Conservation (phyloP, 2,113 vertebrate species). For the Planiliza haematocheilus region DNA sequence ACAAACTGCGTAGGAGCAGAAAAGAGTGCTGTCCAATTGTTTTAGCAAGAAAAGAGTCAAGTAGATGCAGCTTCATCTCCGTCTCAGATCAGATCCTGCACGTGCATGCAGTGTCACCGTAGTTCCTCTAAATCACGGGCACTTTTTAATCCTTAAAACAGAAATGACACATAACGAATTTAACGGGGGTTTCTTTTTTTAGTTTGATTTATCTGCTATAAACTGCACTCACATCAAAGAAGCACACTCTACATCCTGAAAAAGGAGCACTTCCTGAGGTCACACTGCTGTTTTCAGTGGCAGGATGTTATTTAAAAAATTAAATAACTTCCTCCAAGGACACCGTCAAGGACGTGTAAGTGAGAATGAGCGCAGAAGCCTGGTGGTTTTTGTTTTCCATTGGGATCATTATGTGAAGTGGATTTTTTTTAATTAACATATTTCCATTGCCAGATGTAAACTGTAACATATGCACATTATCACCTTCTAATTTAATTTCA, state of each 20-base stretch:
- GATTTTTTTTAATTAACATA: too few species aligned
- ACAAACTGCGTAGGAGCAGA: constrained; percentile 42
- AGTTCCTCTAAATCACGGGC: constrained; percentile 4
- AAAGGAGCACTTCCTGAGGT: constrained; percentile 21
- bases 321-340: constrained; percentile 46
- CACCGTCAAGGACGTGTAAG: constrained; percentile 44
- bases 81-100: constrained; percentile 11
- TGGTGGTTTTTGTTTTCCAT: background rate
- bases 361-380: constrained; percentile 19
- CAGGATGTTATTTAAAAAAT: constrained; percentile 13
- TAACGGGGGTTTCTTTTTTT: background rate
- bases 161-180: background rate
- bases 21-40: constrained; percentile 26
- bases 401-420: constrained; percentile 12
- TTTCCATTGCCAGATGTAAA: too few species aligned
- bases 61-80: constrained; percentile 20
- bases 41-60: constrained; percentile 29
- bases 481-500: too few species aligned
- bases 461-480: too few species aligned
- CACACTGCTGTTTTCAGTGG: constrained; percentile 12
- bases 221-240: constrained; percentile 17
- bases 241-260: constrained; percentile 24
- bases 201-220: constrained; percentile 29
- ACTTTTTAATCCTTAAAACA: background rate
- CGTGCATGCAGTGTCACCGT: background rate